A percentile compares a stretch with the other conserved stretches of the same genome.
phyloP scores from a whole-genome alignment of 2,797 vertebrate species.

The Rhinoraja longicauda region DNA sequence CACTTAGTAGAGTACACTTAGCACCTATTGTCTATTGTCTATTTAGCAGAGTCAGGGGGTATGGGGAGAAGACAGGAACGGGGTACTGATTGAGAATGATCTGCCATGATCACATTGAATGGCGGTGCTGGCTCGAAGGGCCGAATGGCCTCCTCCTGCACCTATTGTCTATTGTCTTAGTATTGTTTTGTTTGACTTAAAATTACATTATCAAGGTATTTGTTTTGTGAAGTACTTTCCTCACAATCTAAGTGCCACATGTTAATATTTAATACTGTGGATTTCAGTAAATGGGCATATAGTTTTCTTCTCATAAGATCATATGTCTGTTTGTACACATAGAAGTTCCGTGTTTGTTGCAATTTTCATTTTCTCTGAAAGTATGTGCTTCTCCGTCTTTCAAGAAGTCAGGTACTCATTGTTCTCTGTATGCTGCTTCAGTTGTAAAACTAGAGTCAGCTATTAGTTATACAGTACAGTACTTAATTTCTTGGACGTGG shows the following conservation, averaged over 20 bases:
- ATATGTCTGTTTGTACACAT: background rate
- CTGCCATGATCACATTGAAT: too few relatives aligned
- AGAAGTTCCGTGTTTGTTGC: background rate
- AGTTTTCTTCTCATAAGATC: background rate
- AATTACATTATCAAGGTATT: background rate
- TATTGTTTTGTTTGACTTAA: slow-evolving; percentile 18
- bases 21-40: too few relatives aligned
- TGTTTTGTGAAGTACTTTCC: background rate
- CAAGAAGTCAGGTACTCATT: slow-evolving; percentile 16
- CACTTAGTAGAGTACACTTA: background rate
- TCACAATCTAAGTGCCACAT: background rate
- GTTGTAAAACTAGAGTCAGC: background rate
- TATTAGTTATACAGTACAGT: background rate
- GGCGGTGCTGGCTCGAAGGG: too few relatives aligned
- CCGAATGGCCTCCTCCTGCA: too few relatives aligned
- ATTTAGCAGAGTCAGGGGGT: too few relatives aligned
- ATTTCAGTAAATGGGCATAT: background rate
- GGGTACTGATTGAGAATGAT: too few relatives aligned
- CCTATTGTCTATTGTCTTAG: too few relatives aligned
- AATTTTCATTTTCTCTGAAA: slow-evolving; percentile 27
- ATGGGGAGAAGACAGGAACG: too few relatives aligned
- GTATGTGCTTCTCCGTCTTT: slow-evolving; percentile 12
- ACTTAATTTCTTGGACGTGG: background rate
- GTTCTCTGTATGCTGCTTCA: background rate
- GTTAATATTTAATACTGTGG: background rate